phyloP scores from a whole-genome alignment of 2,797 vertebrate species.

The Pipistrellus kuhlii region DNA sequence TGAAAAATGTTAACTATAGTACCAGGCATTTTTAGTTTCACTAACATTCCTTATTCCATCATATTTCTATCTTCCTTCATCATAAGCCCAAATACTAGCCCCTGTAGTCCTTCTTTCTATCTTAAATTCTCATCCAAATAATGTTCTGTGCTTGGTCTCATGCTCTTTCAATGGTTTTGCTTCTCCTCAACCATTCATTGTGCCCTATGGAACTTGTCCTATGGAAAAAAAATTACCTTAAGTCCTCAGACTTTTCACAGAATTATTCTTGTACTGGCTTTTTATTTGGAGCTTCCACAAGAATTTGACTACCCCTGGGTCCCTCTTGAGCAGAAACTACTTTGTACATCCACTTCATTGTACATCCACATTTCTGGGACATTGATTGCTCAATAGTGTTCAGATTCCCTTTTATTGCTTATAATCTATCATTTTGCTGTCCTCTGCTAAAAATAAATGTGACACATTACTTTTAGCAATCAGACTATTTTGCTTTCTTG shows the following conservation, averaged over 20 bases:
- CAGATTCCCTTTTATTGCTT: slow-evolving; percentile 6
- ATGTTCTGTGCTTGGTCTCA: not conserved
- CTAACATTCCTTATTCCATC: not conserved
- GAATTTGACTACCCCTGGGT: not conserved
- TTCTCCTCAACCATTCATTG: not conserved
- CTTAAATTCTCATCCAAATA: not conserved
- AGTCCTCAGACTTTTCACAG: not conserved
- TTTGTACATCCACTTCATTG: slow-evolving; percentile 9
- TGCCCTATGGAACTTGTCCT: not conserved
- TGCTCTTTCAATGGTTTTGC: not conserved
- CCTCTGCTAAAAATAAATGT: slow-evolving; percentile 24
- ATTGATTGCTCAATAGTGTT: slow-evolving; percentile 29
- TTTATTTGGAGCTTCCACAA: not conserved
- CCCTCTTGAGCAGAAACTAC: slow-evolving; percentile 3
- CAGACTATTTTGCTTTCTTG: not conserved
- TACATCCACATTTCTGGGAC: not conserved
- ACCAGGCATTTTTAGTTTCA: not conserved
- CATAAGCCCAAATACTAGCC: not conserved
- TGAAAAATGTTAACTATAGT: not conserved
- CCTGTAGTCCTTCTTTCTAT: not conserved
- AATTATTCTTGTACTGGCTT: slow-evolving; percentile 20
- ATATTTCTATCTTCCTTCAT: not conserved
- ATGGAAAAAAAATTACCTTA: not conserved
- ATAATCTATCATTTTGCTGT: slow-evolving; percentile 18
- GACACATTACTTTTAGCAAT: not conserved